These are phyloP conservation scores for Plebejus anna DNA, from an alignment of 2,888 invertebrate genomes.

Conservation along the genomic window DNA sequence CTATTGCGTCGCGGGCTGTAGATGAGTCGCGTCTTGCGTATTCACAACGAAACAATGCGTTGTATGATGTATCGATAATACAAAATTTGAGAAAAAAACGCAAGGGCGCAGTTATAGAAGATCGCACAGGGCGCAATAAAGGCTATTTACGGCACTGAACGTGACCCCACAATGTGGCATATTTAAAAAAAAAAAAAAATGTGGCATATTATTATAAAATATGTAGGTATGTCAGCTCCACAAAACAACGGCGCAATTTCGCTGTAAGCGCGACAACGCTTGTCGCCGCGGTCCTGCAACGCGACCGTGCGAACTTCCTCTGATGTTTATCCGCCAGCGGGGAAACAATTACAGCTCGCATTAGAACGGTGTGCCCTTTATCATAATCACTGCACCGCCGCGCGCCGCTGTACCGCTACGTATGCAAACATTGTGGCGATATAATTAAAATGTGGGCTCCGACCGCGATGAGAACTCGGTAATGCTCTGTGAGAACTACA, in stretches of 20 bases:
- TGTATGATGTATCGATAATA: no score
- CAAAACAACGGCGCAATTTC: neutral
- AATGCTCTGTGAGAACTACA: neutral
- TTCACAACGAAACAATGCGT: no score
- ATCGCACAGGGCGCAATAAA: no score
- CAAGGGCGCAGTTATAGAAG: no score
- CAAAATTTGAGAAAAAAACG: no score
- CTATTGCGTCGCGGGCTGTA: no score
- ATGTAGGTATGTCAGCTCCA: no score
- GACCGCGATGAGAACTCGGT: neutral
- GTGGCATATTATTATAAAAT: no score
- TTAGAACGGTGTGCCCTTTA: slow-evolving; percentile 20
- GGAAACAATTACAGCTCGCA: slow-evolving; percentile 20
- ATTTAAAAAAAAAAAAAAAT: no score
- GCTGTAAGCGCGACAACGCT: neutral
- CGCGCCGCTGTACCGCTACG: neutral
- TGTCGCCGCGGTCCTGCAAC: neutral
- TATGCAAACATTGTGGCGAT: slow-evolving; percentile 9
- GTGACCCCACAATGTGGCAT: no score
- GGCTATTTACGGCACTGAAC: no score
- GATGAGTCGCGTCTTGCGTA: no score
- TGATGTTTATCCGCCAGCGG: slow-evolving; percentile 13
- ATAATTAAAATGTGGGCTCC: slow-evolving; percentile 12
- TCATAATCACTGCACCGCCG: slow-evolving; percentile 1
- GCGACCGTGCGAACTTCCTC: slow-evolving; percentile 20